These are phyloP conservation scores for Melinaea marsaeus DNA, from an alignment of 2,888 invertebrate species.

Conservation along the genomic window DNA sequence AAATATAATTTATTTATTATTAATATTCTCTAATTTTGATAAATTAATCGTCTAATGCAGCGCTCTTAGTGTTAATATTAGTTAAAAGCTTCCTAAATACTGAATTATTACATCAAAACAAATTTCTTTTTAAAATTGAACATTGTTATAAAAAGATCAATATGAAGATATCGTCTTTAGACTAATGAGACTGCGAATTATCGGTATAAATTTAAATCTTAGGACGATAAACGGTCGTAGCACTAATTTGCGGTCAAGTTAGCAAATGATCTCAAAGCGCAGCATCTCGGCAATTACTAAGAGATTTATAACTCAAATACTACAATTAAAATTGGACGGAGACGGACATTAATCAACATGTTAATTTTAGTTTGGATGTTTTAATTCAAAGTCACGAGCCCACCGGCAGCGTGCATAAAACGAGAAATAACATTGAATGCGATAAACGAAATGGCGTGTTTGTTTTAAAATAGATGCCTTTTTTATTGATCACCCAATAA, in stretches of 20 bases:
- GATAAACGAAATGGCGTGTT: conserved; percentile 11
- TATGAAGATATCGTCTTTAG: not conserved
- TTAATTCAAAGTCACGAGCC: conserved; percentile 29
- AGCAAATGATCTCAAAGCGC: conserved; percentile 33
- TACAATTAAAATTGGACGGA: conserved; percentile 34
- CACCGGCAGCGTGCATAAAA: conserved; percentile 24
- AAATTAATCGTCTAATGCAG: too few species aligned
- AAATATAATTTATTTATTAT: not conserved
- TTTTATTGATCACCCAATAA: conserved; percentile 21
- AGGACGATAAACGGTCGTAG: conserved; percentile 24
- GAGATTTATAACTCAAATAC: conserved; percentile 62
- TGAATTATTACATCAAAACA: too few species aligned
- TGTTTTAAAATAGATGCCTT: conserved; percentile 7
- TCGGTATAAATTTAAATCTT: not conserved
- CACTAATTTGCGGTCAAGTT: conserved; percentile 36
- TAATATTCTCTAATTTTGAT: too few species aligned
- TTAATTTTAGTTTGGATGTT: conserved; percentile 44
- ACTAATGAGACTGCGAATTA: not conserved
- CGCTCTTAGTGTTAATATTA: too few species aligned
- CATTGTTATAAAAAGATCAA: too few species aligned
- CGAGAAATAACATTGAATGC: conserved; percentile 13
- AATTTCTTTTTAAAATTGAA: too few species aligned
- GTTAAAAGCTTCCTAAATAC: too few species aligned
- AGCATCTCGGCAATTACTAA: conserved; percentile 49
- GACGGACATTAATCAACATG: conserved; percentile 43